Conservation (phyloP, 2,113 vertebrate genomes). For the Talpa occidentalis region DNA sequence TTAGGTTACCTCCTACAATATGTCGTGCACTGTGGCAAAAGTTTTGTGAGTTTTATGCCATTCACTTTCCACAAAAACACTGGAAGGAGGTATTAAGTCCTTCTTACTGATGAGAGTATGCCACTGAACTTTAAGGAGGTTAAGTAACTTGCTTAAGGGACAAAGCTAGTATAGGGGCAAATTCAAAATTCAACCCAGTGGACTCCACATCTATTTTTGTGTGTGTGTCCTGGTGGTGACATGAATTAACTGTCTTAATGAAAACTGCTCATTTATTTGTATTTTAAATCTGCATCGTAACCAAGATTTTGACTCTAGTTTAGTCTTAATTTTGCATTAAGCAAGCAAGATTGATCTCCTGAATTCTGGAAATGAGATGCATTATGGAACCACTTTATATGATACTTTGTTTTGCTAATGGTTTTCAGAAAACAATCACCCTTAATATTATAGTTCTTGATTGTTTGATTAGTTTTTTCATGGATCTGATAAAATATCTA, state of each 20-base stretch:
- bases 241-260: background rate
- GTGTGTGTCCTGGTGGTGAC: background rate
- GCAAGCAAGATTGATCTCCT: background rate
- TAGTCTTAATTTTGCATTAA: constrained; percentile 42
- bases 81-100: background rate
- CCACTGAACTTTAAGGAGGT: background rate
- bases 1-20: background rate
- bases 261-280: constrained; percentile 10
- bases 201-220: background rate
- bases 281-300: background rate
- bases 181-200: background rate
- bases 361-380: constrained; percentile 39
- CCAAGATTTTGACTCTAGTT: background rate
- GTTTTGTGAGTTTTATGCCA: constrained; percentile 18
- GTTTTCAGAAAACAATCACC: background rate
- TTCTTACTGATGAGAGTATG: background rate
- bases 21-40: background rate
- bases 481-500: background rate
- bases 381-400: background rate
- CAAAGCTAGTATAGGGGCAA: background rate
- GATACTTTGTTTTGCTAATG: background rate
- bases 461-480: background rate
- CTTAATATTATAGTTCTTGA: constrained; percentile 6
- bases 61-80: background rate
- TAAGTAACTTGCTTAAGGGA: constrained; percentile 8